Evolutionary conservation across 2,113 vertebrate genomes (phyloP).

Genomic region (Vidua macroura): DNA sequence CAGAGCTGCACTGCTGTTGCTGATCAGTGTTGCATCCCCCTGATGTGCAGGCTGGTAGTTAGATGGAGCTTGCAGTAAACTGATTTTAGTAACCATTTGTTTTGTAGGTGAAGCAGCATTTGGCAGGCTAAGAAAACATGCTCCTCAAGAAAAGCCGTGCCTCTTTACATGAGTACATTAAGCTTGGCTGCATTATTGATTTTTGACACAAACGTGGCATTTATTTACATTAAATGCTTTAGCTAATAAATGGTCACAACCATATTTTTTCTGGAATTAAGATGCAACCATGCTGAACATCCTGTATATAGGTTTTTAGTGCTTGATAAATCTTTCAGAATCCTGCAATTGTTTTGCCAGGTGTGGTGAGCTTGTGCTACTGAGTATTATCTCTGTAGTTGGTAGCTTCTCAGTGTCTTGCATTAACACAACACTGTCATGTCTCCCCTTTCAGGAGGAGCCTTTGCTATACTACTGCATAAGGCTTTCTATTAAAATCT

Average conservation of each 20-base stretch:
- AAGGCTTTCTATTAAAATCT: neutral
- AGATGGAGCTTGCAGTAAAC: neutral
- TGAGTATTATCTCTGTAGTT: neutral
- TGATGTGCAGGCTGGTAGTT: neutral
- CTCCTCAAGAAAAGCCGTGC: neutral
- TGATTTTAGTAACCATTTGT: neutral
- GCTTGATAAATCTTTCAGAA: neutral
- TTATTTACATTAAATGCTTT: neutral
- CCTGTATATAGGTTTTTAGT: neutral
- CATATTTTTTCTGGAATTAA: neutral
- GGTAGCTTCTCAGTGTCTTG: neutral
- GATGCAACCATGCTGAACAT: neutral
- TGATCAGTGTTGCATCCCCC: neutral
- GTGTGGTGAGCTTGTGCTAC: neutral
- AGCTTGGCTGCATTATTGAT: conserved; percentile 1
- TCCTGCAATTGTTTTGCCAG: neutral
- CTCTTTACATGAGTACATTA: neutral
- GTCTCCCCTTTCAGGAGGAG: neutral
- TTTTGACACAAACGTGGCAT: neutral
- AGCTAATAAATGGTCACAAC: neutral
- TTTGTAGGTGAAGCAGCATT: neutral
- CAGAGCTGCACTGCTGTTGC: neutral
- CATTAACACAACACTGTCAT: neutral
- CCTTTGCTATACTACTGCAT: neutral
- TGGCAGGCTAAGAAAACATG: neutral